Evolutionary conservation across 2,113 vertebrate species (phyloP).

Genomic region (Orthonyx spaldingii): DNA sequence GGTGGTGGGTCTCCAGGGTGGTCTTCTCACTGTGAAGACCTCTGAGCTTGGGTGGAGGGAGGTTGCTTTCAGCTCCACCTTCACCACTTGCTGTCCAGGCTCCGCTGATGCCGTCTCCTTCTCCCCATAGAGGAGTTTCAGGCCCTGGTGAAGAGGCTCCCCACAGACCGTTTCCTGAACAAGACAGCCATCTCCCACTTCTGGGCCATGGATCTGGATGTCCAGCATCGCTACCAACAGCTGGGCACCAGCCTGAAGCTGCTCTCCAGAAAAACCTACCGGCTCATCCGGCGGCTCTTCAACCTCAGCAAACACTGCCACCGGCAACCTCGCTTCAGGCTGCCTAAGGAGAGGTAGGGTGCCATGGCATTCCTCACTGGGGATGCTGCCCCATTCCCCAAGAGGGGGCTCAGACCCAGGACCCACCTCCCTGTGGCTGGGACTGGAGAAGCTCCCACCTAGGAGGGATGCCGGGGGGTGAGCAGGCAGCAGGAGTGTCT

Average conservation of each 20-base stretch:
- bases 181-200: constrained; percentile 85
- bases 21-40: not conserved
- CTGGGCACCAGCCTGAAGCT: constrained; percentile 81
- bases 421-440: not conserved
- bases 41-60: fast-evolving
- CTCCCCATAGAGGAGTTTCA: constrained; percentile 87
- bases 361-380: fast-evolving
- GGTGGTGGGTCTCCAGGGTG: not conserved
- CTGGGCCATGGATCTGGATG: constrained; percentile 81
- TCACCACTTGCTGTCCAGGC: fast-evolving
- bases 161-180: constrained; percentile 87
- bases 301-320: constrained; percentile 93
- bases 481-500: not conserved
- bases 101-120: fast-evolving
- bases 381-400: fast-evolving
- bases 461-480: not conserved
- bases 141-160: constrained; percentile 85
- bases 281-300: constrained; percentile 89
- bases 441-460: not conserved
- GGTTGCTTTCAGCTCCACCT: not conserved
- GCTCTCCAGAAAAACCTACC: constrained; percentile 84
- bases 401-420: fast-evolving
- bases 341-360: constrained; percentile 88
- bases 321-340: constrained; percentile 86
- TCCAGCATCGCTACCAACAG: constrained; percentile 89